Conservation (phyloP, 2,113 vertebrate species). For the Delphinapterus leucas region DNA sequence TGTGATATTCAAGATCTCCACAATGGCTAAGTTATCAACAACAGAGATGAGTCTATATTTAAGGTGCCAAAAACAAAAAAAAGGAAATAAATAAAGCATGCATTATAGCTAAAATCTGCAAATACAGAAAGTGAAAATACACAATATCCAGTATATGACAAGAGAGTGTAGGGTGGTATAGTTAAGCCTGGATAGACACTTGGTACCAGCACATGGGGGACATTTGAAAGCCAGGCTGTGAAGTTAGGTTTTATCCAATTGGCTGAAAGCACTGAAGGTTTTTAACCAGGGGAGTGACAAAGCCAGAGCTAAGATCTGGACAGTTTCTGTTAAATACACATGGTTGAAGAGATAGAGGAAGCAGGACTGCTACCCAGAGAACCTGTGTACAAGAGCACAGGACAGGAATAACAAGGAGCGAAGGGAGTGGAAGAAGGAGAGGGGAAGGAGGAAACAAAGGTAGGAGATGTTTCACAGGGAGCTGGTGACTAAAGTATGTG, state of each 20-base stretch:
- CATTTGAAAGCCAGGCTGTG: neutral
- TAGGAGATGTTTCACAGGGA: neutral
- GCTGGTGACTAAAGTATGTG: neutral
- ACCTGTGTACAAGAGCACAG: neutral
- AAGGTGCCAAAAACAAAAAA: neutral
- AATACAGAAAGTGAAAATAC: neutral
- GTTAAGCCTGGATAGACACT: neutral
- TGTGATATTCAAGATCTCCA: neutral
- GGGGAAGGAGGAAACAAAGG: neutral
- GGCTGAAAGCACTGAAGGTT: neutral
- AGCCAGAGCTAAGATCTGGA: neutral
- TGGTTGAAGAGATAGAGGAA: neutral
- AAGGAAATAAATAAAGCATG: neutral
- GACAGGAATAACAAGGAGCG: neutral
- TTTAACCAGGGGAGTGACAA: neutral
- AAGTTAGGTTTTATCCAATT: neutral
- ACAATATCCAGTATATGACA: neutral
- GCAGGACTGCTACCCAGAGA: neutral
- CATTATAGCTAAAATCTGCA: neutral
- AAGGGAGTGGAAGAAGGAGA: neutral
- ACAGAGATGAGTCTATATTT: neutral
- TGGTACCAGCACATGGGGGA: neutral
- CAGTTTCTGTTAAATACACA: neutral
- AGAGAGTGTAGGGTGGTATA: fast-evolving
- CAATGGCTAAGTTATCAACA: neutral